These are phyloP conservation scores for Drosophila prostipennis DNA, from an alignment of 2,888 invertebrate genomes.

Conservation along the genomic window DNA sequence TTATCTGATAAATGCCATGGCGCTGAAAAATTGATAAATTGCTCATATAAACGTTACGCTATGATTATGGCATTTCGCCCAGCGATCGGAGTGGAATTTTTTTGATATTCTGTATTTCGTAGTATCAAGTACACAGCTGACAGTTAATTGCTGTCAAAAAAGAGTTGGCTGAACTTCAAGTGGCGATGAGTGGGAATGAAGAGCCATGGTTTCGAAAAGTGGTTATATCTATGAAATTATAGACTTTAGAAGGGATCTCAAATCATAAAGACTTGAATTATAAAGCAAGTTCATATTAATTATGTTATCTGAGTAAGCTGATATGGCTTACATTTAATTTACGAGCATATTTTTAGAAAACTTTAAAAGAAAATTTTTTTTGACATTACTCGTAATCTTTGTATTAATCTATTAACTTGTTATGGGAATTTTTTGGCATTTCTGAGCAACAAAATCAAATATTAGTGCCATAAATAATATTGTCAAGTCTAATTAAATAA, in stretches of 20 bases:
- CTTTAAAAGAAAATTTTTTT: no score
- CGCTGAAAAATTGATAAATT: slow-evolving; percentile 79
- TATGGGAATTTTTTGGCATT: no score
- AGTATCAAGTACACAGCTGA: slow-evolving; percentile 25
- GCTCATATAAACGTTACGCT: slow-evolving; percentile 75
- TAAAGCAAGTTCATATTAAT: not conserved
- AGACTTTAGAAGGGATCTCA: not conserved
- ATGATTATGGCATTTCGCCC: slow-evolving; percentile 67
- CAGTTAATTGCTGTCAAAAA: slow-evolving; percentile 35
- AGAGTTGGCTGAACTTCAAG: slow-evolving; percentile 19
- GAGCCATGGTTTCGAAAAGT: not conserved
- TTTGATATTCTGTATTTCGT: not conserved
- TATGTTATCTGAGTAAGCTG: not conserved
- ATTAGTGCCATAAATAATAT: no score
- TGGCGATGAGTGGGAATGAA: slow-evolving; percentile 15
- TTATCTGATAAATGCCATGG: slow-evolving; percentile 76
- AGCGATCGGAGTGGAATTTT: slow-evolving; percentile 7
- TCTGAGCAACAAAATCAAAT: no score
- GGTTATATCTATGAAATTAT: slow-evolving; percentile 1
- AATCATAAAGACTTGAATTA: slow-evolving; percentile 1
- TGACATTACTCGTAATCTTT: no score
- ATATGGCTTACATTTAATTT: not conserved
- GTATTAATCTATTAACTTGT: no score
- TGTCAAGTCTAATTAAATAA: not conserved
- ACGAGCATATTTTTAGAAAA: not conserved